Evolutionary conservation across 1,140 invertebrate genomes (phyloP), one percentile per base, ranked within the genome.

Genomic region (Globodera ellingtonae): DNA sequence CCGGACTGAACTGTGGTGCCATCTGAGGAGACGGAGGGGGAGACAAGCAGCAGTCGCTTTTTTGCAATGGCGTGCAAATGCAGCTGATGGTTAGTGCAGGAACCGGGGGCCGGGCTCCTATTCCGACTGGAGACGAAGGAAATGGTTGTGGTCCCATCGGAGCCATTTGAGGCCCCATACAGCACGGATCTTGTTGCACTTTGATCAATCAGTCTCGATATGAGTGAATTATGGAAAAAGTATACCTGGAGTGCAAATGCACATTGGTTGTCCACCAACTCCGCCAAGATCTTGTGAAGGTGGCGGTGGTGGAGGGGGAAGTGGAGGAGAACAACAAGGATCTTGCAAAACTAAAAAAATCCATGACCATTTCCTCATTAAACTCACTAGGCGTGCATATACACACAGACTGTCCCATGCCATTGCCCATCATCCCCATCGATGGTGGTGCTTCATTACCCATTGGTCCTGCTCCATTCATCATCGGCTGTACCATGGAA

Each of bases 61-160:
- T 52, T 13, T 62, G 75, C 24, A 77, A 18, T 50, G 75, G 75
- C 48, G 75, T 77, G 56, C 75, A 77, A 13, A 77, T 62, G 75
- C 75, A 77, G 10, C 75, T 77, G 69, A 77, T 67, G n/a, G 75
- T 77, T 48, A 77, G 47, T 35, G 75, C 75, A 24, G 62, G 50
- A 35, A 65, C 48, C 52, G 48, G 46, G 44, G 72, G 8, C 10
- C 56, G 48, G 18, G 24, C 75, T 62, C 69, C 69, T 77, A 59
- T 24, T 44, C 50, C 10, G 66, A 44, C 66, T 18, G 66, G 66
- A 44, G 66, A 7, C 15, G 66, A 44, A 67, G 8, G 8, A 7
- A 44, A 8, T 44, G 8, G 66, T 44, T 67, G 66, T 1, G 66
- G 66, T 67, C n/a, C 66, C 66, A 67, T 67, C 66, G n/a, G 66